Conservation (phyloP, 2,113 vertebrate genomes). For the Oreochromis spilurus region DNA sequence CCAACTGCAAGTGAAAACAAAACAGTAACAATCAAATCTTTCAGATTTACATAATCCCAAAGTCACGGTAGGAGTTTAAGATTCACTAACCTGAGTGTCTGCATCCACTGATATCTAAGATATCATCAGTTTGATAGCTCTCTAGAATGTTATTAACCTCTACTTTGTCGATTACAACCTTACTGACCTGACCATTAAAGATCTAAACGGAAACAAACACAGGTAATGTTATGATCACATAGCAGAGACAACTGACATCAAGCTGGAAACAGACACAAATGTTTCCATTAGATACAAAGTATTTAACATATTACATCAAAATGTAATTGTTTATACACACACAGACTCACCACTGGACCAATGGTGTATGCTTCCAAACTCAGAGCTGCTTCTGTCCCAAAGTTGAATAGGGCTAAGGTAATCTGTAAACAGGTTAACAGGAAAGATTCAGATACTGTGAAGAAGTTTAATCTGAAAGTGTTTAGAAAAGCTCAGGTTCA, state of each 20-base stretch:
- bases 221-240: not conserved
- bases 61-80: not conserved
- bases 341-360: not conserved
- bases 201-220: not conserved
- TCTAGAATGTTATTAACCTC: not conserved
- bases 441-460: not conserved
- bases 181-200: not conserved
- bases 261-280: not conserved
- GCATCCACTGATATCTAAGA: not conserved
- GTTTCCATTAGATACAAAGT: not conserved
- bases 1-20: not conserved
- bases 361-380: accelerated
- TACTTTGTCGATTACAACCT: accelerated
- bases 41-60: not conserved
- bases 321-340: not conserved
- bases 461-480: not conserved
- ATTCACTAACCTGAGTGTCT: not conserved
- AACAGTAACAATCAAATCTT: not conserved
- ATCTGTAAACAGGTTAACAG: not conserved
- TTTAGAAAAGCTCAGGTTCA: not conserved
- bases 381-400: not conserved
- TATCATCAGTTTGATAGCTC: accelerated
- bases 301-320: not conserved
- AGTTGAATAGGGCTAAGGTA: accelerated
- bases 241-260: not conserved